phyloP scores from a whole-genome alignment of 2,888 invertebrate species.

The Napeogenes inachia region DNA sequence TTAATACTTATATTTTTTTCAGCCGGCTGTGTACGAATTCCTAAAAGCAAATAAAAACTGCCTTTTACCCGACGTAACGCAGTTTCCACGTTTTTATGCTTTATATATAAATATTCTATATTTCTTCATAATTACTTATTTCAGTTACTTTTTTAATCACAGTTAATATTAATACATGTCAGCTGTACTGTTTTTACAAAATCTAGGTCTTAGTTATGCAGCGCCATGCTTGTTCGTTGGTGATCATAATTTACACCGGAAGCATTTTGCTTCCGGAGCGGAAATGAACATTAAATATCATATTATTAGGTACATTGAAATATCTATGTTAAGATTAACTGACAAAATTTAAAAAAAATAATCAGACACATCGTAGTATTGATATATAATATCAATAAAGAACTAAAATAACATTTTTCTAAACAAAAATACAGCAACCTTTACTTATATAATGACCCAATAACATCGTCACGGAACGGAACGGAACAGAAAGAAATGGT shows the following conservation, averaged over 20 bases:
- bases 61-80: not conserved
- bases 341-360: too few species aligned
- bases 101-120: not conserved
- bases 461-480: not conserved
- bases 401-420: too few species aligned
- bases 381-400: too few species aligned
- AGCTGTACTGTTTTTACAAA: not conserved
- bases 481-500: not conserved
- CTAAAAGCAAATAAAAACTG: too few species aligned
- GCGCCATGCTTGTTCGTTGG: conserved; percentile 19
- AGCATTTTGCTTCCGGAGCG: conserved; percentile 17
- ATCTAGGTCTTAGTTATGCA: conserved; percentile 24
- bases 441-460: too few species aligned
- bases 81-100: not conserved
- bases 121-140: not conserved
- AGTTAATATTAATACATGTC: not conserved
- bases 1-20: too few species aligned
- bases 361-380: too few species aligned
- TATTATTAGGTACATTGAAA: too few species aligned
- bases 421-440: too few species aligned
- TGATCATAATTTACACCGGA: conserved; percentile 28
- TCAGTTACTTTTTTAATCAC: not conserved
- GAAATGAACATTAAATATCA: conserved; percentile 6
- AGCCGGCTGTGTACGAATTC: too few species aligned
- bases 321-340: too few species aligned